Percentiles rank a stretch among this genome's conserved stretches.
phyloP scores from a whole-genome alignment of 2,797 vertebrate genomes.

The Danio jaintianensis region DNA sequence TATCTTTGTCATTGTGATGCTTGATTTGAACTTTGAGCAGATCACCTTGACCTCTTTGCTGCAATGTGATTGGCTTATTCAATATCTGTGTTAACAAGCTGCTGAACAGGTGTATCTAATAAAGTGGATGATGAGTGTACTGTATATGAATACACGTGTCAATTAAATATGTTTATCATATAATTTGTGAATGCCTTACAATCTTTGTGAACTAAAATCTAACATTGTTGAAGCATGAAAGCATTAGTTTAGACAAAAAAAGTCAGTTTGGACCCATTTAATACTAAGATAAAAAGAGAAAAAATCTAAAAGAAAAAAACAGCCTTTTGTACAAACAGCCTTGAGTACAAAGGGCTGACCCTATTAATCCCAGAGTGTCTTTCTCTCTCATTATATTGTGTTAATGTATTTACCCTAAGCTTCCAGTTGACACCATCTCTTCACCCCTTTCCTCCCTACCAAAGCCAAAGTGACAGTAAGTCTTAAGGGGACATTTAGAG shows the following conservation, averaged over 20 bases:
- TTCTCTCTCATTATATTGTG: constrained; percentile 78
- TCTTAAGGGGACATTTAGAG: constrained; percentile 75
- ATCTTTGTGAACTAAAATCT: too few species aligned
- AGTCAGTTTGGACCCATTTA: background rate
- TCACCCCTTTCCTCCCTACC: constrained; percentile 64
- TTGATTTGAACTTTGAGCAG: too few species aligned
- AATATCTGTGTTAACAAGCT: too few species aligned
- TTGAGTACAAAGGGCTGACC: constrained; percentile 36
- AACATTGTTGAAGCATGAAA: background rate
- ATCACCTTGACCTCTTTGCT: too few species aligned
- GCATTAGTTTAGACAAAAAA: too few species aligned
- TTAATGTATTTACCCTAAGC: constrained; percentile 82
- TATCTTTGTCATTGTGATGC: too few species aligned
- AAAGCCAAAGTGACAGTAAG: constrained; percentile 81
- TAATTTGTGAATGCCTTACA: too few species aligned
- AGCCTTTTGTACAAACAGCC: constrained; percentile 12
- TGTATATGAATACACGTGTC: background rate
- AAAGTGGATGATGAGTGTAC: too few species aligned
- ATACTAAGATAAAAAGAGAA: background rate
- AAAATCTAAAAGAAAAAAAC: background rate
- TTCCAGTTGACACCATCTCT: constrained; percentile 73
- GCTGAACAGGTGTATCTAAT: too few species aligned
- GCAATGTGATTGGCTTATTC: too few species aligned
- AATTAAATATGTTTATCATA: background rate
- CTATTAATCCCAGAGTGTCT: constrained; percentile 56